These are phyloP conservation scores for Chiridota heheva DNA, from an alignment of 35 echinoderm and acorn worm species.

Conservation along the genomic window DNA sequence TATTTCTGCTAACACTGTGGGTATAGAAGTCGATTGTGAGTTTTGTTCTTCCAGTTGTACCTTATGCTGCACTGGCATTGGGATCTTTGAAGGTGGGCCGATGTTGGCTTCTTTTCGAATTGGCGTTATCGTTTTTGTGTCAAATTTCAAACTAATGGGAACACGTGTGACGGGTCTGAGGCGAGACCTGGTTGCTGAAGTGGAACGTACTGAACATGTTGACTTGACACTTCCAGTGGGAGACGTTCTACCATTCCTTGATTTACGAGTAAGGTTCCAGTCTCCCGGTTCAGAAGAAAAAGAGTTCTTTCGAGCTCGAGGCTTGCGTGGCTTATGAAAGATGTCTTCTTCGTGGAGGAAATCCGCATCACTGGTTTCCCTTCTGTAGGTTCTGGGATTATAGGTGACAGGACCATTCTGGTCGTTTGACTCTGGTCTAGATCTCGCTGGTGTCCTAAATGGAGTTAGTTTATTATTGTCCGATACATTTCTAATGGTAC, in stretches of 20 bases:
- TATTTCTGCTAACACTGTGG: constrained; percentile 26
- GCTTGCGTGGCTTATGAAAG: constrained; percentile 24
- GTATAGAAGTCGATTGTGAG: constrained; percentile 13
- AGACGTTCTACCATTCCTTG: constrained; percentile 65
- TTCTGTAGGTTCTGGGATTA: neutral
- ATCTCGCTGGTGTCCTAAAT: neutral
- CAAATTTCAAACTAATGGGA: constrained; percentile 63
- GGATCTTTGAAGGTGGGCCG: constrained; percentile 58
- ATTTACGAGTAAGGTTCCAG: neutral
- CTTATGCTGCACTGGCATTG: constrained; percentile 75
- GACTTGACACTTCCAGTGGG: constrained; percentile 53
- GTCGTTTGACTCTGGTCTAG: neutral
- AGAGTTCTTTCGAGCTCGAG: constrained; percentile 34
- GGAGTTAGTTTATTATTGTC: constrained; percentile 5
- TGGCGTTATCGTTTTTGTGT: constrained; percentile 54
- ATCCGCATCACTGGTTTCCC: neutral
- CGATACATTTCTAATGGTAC: too few species aligned
- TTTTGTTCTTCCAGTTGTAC: constrained; percentile 40
- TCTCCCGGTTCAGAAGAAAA: constrained; percentile 38
- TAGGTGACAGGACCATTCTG: neutral
- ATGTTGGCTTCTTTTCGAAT: constrained; percentile 54
- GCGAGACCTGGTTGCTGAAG: constrained; percentile 35
- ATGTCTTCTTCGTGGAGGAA: neutral
- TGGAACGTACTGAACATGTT: constrained; percentile 21
- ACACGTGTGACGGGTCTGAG: constrained; percentile 68